Evolutionary conservation across 2,888 invertebrate genomes (phyloP).

Genomic region (Plusia festucae): DNA sequence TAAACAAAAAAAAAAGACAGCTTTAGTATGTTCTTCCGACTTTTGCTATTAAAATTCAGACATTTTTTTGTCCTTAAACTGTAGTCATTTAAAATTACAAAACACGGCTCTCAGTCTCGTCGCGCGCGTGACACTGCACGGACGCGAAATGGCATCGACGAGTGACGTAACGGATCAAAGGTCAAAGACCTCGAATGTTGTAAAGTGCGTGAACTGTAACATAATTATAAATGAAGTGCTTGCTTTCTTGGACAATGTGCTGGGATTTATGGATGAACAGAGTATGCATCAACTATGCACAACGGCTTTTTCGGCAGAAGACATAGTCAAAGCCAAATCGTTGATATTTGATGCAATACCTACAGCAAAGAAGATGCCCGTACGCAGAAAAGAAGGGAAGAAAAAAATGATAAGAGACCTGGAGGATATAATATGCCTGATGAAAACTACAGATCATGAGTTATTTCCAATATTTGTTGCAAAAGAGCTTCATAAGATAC

Average conservation of each 20-base stretch:
- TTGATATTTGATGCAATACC: constrained; percentile 8
- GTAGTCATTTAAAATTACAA: no score
- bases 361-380: constrained; percentile 5
- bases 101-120: no score
- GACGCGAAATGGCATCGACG: neutral
- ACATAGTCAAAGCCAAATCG: constrained; percentile 9
- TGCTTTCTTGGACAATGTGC: neutral
- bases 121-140: neutral
- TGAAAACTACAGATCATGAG: constrained; percentile 7
- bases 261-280: constrained; percentile 13
- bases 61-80: no score
- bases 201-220: constrained; percentile 10
- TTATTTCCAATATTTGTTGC: constrained; percentile 13
- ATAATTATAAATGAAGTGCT: neutral
- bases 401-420: constrained; percentile 6
- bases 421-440: constrained; percentile 13
- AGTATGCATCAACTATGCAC: constrained; percentile 10
- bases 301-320: constrained; percentile 4
- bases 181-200: constrained; percentile 3
- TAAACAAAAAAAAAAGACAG: no score
- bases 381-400: constrained; percentile 10
- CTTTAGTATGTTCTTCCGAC: no score
- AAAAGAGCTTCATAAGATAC: constrained; percentile 10
- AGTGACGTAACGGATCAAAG: neutral
- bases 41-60: no score